Evolutionary conservation across 2,113 vertebrate species (phyloP).

Genomic region (zebrafish (Danio rerio)): DNA sequence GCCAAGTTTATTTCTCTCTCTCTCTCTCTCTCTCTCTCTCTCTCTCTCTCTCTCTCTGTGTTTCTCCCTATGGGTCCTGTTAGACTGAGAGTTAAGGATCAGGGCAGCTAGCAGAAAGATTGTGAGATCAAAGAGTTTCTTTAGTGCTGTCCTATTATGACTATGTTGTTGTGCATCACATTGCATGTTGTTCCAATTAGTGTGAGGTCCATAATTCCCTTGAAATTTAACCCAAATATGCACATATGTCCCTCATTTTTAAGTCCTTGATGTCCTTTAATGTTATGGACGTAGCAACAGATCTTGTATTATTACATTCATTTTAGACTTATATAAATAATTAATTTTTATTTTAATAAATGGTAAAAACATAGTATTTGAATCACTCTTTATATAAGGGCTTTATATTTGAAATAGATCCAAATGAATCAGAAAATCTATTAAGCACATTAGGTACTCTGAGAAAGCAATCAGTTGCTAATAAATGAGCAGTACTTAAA

Average conservation of each 20-base stretch:
- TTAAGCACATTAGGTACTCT: not conserved
- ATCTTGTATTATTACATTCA: no score
- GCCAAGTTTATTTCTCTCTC: not conserved
- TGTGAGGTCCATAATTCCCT: not conserved
- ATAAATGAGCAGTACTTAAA: not conserved
- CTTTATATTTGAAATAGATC: not conserved
- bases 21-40: not conserved
- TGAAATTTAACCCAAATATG: conserved; percentile 20
- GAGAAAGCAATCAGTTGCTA: not conserved
- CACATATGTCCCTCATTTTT: not conserved
- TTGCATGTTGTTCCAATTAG: conserved; percentile 67
- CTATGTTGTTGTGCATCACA: conserved; percentile 41
- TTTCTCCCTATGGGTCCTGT: conserved; percentile 6
- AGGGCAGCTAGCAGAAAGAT: not conserved
- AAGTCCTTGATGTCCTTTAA: no score
- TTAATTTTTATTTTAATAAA: not conserved
- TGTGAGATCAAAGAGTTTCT: conserved; percentile 7
- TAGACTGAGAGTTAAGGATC: conserved; percentile 13
- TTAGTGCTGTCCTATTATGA: conserved; percentile 64
- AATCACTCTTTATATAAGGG: not conserved
- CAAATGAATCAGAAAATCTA: not conserved
- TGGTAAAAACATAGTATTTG: not conserved
- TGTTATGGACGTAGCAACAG: no score
- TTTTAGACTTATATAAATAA: no score
- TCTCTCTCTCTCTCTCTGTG: not conserved